phyloP scores from a whole-genome alignment of 2,888 invertebrate species.

The Euplexia lucipara region DNA sequence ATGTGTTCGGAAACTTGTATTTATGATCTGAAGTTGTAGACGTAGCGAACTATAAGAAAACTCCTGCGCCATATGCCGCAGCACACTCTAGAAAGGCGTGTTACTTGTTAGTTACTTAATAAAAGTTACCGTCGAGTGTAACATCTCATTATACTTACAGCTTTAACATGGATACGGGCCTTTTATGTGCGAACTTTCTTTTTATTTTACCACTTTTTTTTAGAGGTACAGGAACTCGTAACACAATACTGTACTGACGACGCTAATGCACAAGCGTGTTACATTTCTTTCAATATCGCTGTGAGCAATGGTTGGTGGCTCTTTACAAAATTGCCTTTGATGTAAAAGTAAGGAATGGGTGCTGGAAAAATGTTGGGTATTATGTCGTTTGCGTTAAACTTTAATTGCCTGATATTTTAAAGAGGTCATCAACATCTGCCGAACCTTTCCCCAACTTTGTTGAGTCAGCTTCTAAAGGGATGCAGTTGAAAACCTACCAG shows the following conservation, averaged over 20 bases:
- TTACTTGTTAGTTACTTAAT: slow-evolving; percentile 70
- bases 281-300: slow-evolving; percentile 51
- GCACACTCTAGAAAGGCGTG: slow-evolving; percentile 62
- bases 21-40: slow-evolving; percentile 70
- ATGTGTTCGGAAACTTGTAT: slow-evolving; percentile 67
- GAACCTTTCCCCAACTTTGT: too few relatives aligned
- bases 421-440: not conserved
- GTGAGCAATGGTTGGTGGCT: slow-evolving; percentile 30
- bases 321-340: slow-evolving; percentile 49
- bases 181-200: slow-evolving; percentile 73
- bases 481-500: too few relatives aligned
- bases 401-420: slow-evolving; percentile 26
- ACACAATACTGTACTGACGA: slow-evolving; percentile 50
- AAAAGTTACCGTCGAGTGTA: slow-evolving; percentile 69
- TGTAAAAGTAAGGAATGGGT: slow-evolving; percentile 21
- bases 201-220: slow-evolving; percentile 66
- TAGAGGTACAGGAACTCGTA: slow-evolving; percentile 56
- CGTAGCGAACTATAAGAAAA: slow-evolving; percentile 61
- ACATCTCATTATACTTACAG: slow-evolving; percentile 76
- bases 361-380: slow-evolving; percentile 19
- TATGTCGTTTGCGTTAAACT: slow-evolving; percentile 15
- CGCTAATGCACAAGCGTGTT: slow-evolving; percentile 52
- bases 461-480: too few relatives aligned
- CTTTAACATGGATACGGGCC: slow-evolving; percentile 70
- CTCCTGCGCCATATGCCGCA: slow-evolving; percentile 64